Percentiles rank a stretch among this genome's conserved stretches.
These are phyloP conservation scores for Hippotragus niger DNA, from an alignment of 2,113 vertebrate species.

Conservation along the genomic window DNA sequence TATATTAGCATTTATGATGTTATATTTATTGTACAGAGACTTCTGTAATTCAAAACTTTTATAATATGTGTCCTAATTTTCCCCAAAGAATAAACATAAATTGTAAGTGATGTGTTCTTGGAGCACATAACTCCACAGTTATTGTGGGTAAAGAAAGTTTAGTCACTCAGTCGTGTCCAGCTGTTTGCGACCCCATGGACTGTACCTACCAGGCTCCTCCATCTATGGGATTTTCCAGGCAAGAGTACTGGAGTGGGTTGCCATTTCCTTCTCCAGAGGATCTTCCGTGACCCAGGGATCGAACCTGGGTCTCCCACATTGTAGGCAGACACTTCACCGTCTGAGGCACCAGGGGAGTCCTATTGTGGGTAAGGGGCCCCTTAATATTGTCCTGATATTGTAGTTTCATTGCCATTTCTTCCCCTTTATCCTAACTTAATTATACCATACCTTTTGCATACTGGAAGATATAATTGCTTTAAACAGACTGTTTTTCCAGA, in stretches of 20 bases:
- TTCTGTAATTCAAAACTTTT: constrained; percentile 16
- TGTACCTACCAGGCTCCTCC: not conserved
- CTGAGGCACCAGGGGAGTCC: not conserved
- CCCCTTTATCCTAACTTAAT: not conserved
- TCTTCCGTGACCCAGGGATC: not conserved
- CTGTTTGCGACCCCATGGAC: not conserved
- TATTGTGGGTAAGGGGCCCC: not conserved
- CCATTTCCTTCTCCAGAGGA: not conserved
- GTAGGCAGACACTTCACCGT: not conserved
- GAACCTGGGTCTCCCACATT: not conserved
- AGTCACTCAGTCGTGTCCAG: not conserved
- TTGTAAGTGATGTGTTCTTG: not conserved
- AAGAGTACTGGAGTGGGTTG: not conserved
- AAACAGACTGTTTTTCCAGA: not conserved
- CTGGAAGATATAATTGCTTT: not conserved
- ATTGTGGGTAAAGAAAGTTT: not conserved
- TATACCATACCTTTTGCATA: not conserved
- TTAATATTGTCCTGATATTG: not conserved
- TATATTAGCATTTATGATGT: constrained; percentile 51
- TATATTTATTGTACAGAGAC: constrained; percentile 14
- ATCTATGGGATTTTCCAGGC: not conserved
- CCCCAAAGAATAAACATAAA: not conserved
- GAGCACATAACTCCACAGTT: not conserved
- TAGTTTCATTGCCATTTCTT: not conserved
- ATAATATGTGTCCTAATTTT: not conserved